phyloP scores from a whole-genome alignment of 64 coral and sea anemone genomes.

The Montipora foliosa region DNA sequence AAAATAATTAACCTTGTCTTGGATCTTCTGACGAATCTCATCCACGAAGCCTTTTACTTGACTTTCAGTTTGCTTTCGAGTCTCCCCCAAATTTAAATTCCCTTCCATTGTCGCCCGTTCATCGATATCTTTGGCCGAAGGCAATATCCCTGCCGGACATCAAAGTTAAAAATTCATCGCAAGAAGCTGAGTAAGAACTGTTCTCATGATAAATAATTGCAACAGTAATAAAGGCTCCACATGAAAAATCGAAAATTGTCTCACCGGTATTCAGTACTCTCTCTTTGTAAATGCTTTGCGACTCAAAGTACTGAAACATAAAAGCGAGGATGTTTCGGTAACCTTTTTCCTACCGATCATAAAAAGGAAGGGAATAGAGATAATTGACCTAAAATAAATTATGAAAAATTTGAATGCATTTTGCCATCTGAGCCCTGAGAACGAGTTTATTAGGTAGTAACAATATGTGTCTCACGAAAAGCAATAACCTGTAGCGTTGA shows the following conservation, averaged over 20 bases:
- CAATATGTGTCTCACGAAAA: neutral
- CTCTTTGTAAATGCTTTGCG: slow-evolving; percentile 13
- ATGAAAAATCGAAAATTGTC: neutral
- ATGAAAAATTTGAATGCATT: too few relatives aligned
- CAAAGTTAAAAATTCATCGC: neutral
- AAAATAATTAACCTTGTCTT: neutral
- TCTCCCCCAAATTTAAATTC: neutral
- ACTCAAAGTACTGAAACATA: slow-evolving; percentile 8
- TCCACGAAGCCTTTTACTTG: slow-evolving; percentile 32
- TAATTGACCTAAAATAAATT: too few relatives aligned
- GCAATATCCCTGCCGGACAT: neutral
- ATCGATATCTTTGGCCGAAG: neutral
- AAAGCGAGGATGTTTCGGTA: neutral
- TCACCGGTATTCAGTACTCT: slow-evolving; percentile 4
- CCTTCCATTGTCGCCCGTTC: slow-evolving; percentile 7
- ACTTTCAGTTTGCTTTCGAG: neutral
- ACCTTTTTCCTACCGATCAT: too few relatives aligned
- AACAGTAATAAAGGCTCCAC: neutral
- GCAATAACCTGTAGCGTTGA: slow-evolving; percentile 70
- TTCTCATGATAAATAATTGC: neutral
- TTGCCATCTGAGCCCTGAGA: too few relatives aligned
- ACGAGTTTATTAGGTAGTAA: neutral
- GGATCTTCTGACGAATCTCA: slow-evolving; percentile 4
- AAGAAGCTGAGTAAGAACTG: neutral
- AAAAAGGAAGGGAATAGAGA: too few relatives aligned